Evolutionary conservation across 2,888 invertebrate species (phyloP), one percentile per base, ranked within the genome.

Genomic region (Lutraria lutraria): DNA sequence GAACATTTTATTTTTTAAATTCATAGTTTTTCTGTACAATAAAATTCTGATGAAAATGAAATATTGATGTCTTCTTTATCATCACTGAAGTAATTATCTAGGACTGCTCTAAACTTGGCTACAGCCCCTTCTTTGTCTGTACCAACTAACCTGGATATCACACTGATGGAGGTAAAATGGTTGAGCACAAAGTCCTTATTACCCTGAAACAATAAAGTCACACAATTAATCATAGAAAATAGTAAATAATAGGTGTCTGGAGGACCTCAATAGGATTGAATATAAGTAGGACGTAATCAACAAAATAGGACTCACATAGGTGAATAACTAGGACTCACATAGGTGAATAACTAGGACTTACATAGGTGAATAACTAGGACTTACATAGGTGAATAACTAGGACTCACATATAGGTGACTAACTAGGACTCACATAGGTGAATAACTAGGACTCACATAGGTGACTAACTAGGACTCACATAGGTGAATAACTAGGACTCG

Each of bases 131-230:
- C 25, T 60, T 90, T 91, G 79, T 90, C 89, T 19, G 85, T 83
- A 0, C 68, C 82, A 21, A 84, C 83, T 81, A 93, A 84, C 19
- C 81, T 72, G 15, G 93, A 85, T 68, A 93, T 91, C 21, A 93
- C 93, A 88, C 93, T 93, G 25, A 93, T 91, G 25, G 93, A 92
- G 15, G 88, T 86, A 85, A 91, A 93, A 79, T 93, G 93, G 31
- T 83, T 82, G 0, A 93, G 81, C 68, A 93, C 83, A 85, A 92
- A 89, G 19, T 92, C 88, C 63, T 83, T 92, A 83, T 86, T 43
- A 15, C 93, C 93, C 93, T 93, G 87, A 80, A 93, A 43, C 2
- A 2, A 92, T 72, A 83, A 8, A 87, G 25, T 25, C n/a, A 68
- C 25, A 25, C 63, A 68, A 25, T 25, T 25, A 25, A 4, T 68